These are phyloP conservation scores for Meliscaeva auricollis DNA, from an alignment of 2,888 invertebrate genomes.

Conservation along the genomic window DNA sequence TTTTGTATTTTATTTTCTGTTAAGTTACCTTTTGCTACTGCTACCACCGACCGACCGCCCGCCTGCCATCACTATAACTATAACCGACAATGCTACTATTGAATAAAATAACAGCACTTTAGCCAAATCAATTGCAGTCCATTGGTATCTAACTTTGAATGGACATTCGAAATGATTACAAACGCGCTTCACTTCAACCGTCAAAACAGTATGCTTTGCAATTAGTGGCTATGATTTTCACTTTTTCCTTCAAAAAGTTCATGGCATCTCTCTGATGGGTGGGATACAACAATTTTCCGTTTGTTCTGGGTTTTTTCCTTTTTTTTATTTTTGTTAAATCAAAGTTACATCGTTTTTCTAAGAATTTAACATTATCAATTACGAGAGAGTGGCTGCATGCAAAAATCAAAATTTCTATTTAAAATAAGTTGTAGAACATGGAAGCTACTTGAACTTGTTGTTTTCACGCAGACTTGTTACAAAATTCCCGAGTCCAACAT, in stretches of 20 bases:
- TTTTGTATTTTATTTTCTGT: not conserved
- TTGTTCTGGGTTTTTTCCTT: too few relatives aligned
- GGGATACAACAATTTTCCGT: not conserved
- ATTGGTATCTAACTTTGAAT: constrained; percentile 40
- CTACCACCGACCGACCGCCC: constrained; percentile 2
- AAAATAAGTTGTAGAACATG: too few relatives aligned
- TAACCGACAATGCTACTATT: constrained; percentile 5
- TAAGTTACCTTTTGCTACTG: not conserved
- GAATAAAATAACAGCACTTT: constrained; percentile 48
- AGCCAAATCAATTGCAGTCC: constrained; percentile 44
- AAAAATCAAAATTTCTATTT: too few relatives aligned
- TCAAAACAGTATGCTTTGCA: constrained; percentile 58
- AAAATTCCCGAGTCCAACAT: too few relatives aligned
- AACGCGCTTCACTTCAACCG: constrained; percentile 51
- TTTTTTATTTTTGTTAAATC: too few relatives aligned
- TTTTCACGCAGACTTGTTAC: too few relatives aligned
- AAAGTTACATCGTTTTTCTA: too few relatives aligned
- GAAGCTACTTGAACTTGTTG: too few relatives aligned
- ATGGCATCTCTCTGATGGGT: not conserved
- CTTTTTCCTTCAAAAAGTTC: constrained; percentile 21
- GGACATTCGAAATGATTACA: constrained; percentile 55
- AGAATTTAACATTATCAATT: too few relatives aligned
- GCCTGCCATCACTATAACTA: not conserved
- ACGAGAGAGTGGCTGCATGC: too few relatives aligned
- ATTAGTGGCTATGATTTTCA: constrained; percentile 66